phyloP scores from a whole-genome alignment of 1,140 invertebrate species.

The Papilio polytes region DNA sequence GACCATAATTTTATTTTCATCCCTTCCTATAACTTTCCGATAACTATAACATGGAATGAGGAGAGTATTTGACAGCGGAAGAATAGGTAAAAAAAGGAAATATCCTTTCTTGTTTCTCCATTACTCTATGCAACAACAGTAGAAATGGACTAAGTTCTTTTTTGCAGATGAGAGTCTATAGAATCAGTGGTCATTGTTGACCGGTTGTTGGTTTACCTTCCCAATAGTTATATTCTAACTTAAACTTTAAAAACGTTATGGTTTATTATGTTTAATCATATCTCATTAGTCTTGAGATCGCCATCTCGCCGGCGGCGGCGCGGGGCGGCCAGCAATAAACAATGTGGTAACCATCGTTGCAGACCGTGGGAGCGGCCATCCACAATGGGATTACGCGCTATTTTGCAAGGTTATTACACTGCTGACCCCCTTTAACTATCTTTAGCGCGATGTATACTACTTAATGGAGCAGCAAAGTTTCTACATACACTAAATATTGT shows the following conservation, averaged over 20 bases:
- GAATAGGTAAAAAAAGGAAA: too few species aligned
- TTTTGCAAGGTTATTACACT: slow-evolving; percentile 29
- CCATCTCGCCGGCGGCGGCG: background rate
- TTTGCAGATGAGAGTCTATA: too few species aligned
- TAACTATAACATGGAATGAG: too few species aligned
- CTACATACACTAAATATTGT: slow-evolving; percentile 16
- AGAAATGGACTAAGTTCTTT: too few species aligned
- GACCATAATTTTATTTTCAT: too few species aligned
- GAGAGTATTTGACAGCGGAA: too few species aligned
- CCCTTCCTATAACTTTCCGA: too few species aligned
- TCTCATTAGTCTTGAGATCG: slow-evolving; percentile 3
- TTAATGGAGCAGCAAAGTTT: slow-evolving; percentile 24
- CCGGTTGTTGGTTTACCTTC: background rate
- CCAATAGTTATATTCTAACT: background rate
- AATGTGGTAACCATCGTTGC: slow-evolving; percentile 10
- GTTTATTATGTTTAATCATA: background rate
- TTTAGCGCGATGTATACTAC: slow-evolving; percentile 10
- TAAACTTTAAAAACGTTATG: background rate
- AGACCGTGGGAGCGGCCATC: slow-evolving; percentile 1
- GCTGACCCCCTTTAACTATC: slow-evolving; percentile 20
- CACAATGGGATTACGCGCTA: slow-evolving; percentile 25
- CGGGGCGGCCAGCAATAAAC: slow-evolving; percentile 7
- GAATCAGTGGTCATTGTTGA: too few species aligned
- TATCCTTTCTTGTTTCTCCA: too few species aligned
- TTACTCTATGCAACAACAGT: too few species aligned